Conservation (phyloP, 2,888 invertebrate species). For the Drosophila maculinotata region DNA sequence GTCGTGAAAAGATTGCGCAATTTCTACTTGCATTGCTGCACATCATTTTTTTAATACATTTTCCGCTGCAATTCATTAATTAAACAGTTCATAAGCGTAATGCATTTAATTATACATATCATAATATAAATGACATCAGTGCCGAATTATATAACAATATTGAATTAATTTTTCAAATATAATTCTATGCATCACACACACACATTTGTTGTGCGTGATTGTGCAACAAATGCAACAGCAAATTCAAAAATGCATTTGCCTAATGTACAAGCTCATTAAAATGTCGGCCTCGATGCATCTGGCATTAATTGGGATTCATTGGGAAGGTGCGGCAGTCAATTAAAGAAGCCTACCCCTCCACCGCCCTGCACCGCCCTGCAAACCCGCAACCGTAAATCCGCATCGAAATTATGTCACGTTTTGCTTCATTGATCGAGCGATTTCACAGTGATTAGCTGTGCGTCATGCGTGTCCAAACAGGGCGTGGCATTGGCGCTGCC, state of each 20-base stretch:
- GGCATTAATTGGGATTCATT: constrained; percentile 46
- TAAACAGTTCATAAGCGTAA: constrained; percentile 4
- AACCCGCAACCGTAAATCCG: background rate
- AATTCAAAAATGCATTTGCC: no score
- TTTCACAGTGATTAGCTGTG: constrained; percentile 77
- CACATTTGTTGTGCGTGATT: no score
- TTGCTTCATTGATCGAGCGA: constrained; percentile 65
- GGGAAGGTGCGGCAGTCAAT: constrained; percentile 48
- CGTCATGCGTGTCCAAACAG: constrained; percentile 62
- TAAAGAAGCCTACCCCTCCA: constrained; percentile 16
- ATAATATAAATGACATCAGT: constrained; percentile 26
- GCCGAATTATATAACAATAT: constrained; percentile 12
- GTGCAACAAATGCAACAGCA: no score
- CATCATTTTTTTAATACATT: background rate
- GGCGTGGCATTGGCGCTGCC: constrained; percentile 34
- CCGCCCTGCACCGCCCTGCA: background rate
- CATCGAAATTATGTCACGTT: constrained; percentile 73
- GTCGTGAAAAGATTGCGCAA: constrained; percentile 20
- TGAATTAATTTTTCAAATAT: constrained; percentile 24
- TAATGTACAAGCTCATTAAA: no score
- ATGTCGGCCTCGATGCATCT: no score
- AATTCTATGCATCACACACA: constrained; percentile 15
- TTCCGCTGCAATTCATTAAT: constrained; percentile 21
- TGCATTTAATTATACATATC: constrained; percentile 30
- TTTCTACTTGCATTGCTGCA: constrained; percentile 7